Evolutionary conservation across 2,113 vertebrate genomes (phyloP).

Genomic region (Mesoclemmys tuberculata): DNA sequence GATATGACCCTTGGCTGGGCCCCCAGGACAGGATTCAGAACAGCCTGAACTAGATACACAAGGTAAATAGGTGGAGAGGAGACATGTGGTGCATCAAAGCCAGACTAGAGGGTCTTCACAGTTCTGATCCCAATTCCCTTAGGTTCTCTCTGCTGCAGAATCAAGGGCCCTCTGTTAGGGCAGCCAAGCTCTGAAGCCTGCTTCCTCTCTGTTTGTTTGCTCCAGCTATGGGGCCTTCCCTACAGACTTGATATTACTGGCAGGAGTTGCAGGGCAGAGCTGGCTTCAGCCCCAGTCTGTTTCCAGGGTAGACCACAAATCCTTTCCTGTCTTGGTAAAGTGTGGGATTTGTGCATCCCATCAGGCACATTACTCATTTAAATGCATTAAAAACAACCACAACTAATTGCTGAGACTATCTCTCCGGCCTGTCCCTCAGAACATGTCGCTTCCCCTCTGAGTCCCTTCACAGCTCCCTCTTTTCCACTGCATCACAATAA

Average conservation of each 20-base stretch:
- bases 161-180: background rate
- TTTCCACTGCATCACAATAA: rapidly evolving
- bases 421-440: background rate
- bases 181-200: background rate
- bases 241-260: background rate
- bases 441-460: background rate
- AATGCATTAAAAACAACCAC: background rate
- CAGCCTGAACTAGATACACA: background rate
- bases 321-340: background rate
- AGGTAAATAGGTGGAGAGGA: background rate
- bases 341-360: background rate
- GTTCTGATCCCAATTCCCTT: no score
- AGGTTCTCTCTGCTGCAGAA: background rate
- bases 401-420: background rate
- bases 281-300: background rate
- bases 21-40: background rate
- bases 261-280: background rate
- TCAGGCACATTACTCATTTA: background rate
- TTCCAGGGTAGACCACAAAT: background rate
- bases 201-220: background rate
- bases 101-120: background rate
- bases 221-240: background rate
- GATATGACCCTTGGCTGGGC: background rate
- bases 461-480: background rate
- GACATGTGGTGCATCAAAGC: background rate